These are phyloP conservation scores for Cantharis flavilabris DNA, from an alignment of 2,888 invertebrate genomes.

Conservation along the genomic window DNA sequence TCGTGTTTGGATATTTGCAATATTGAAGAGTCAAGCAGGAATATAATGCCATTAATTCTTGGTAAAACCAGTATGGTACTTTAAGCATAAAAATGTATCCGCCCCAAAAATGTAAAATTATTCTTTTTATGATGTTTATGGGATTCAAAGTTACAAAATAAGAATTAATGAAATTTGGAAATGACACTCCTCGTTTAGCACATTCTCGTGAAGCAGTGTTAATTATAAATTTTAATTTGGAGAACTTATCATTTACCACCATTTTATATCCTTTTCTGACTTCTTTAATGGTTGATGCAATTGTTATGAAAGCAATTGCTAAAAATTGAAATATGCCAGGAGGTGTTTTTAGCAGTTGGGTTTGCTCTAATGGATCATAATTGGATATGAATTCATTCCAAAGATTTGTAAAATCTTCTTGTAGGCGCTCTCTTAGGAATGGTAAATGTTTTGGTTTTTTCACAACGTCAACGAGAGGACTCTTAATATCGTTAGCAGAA, in stretches of 20 bases:
- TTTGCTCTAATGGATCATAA: conserved; percentile 77
- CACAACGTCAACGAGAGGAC: conserved; percentile 61
- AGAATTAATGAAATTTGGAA: conserved; percentile 49
- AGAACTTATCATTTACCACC: conserved; percentile 55
- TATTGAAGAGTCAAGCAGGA: conserved; percentile 48
- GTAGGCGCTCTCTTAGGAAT: conserved; percentile 68
- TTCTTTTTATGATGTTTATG: conserved; percentile 49
- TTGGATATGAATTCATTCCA: conserved; percentile 83
- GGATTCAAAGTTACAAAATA: conserved; percentile 55
- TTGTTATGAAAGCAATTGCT: conserved; percentile 67
- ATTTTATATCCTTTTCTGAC: conserved; percentile 60
- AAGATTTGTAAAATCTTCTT: conserved; percentile 70
- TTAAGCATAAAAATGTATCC: conserved; percentile 40
- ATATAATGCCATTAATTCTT: conserved; percentile 55
- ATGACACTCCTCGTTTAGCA: conserved; percentile 44
- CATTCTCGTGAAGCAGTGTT: conserved; percentile 48
- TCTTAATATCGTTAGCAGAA: conserved; percentile 40
- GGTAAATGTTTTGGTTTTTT: conserved; percentile 67
- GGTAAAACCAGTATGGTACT: conserved; percentile 51
- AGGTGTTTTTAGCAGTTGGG: conserved; percentile 64
- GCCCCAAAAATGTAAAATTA: conserved; percentile 49
- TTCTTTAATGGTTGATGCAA: conserved; percentile 67
- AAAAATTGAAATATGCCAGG: conserved; percentile 65
- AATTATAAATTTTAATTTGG: conserved; percentile 56
- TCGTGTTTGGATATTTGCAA: conserved; percentile 50